phyloP scores from a whole-genome alignment of 2,888 invertebrate genomes.

The Eremobia ochroleuca region DNA sequence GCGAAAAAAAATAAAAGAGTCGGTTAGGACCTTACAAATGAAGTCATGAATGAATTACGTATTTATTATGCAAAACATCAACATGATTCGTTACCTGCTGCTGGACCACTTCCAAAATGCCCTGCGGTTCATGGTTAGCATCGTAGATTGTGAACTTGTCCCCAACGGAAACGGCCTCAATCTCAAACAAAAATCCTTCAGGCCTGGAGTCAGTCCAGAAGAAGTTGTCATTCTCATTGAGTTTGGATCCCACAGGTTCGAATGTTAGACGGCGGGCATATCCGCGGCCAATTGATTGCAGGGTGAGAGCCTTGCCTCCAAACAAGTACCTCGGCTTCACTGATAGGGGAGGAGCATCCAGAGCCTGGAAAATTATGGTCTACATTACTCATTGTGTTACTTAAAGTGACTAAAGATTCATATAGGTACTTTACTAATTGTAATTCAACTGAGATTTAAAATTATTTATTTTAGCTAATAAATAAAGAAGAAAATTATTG shows the following conservation, averaged over 20 bases:
- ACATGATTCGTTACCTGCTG: slow-evolving; percentile 90
- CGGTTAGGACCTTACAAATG: slow-evolving; percentile 10
- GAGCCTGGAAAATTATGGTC: slow-evolving; percentile 83
- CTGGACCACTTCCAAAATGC: slow-evolving; percentile 92
- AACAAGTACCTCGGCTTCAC: slow-evolving; percentile 92
- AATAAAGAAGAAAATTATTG: slow-evolving; percentile 56
- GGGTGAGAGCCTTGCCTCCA: slow-evolving; percentile 92
- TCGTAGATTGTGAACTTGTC: slow-evolving; percentile 94
- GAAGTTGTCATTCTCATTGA: slow-evolving; percentile 93
- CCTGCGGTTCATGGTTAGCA: slow-evolving; percentile 92
- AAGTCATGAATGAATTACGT: background rate
- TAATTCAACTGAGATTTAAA: slow-evolving; percentile 12
- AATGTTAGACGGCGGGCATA: slow-evolving; percentile 94
- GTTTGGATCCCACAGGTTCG: slow-evolving; percentile 91
- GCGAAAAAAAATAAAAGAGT: slow-evolving; percentile 59
- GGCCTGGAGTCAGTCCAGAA: slow-evolving; percentile 95
- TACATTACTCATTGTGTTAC: slow-evolving; percentile 68
- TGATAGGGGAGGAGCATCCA: slow-evolving; percentile 85
- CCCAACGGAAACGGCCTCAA: slow-evolving; percentile 92
- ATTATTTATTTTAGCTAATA: slow-evolving; percentile 50
- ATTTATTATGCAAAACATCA: background rate
- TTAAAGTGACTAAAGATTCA: slow-evolving; percentile 18
- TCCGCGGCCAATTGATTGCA: slow-evolving; percentile 94
- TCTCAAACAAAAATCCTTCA: slow-evolving; percentile 94
- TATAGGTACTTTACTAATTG: slow-evolving; percentile 19